A percentile compares a stretch with the other conserved stretches of the same genome.
Evolutionary conservation across 2,888 invertebrate genomes (phyloP).

Genomic region (Pristionchus fissidentatus): DNA sequence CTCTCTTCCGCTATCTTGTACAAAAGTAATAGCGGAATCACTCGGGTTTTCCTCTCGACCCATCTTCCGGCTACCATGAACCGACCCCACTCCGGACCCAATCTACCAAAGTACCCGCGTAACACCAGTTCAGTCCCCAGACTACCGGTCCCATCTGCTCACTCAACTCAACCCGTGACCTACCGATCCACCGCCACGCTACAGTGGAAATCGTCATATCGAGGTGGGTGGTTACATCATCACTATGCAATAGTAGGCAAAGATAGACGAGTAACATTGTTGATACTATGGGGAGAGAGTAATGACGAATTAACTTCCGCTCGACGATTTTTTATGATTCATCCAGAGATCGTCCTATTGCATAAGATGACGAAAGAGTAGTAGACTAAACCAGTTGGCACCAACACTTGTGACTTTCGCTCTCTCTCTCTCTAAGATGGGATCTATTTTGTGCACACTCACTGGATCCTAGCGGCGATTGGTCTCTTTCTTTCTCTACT

Average conservation of each 20-base stretch:
- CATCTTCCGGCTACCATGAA: conserved; percentile 1
- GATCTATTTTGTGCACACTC: not conserved
- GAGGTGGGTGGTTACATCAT: not conserved
- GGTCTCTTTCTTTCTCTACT: not conserved
- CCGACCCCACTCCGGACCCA: conserved; percentile 28
- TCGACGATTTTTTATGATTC: conserved; percentile 28
- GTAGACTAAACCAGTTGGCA: not conserved
- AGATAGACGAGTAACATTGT: not conserved
- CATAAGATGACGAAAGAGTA: not conserved
- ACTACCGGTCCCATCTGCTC: not conserved
- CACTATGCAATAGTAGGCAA: not conserved
- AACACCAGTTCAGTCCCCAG: not conserved
- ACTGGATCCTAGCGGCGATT: not conserved
- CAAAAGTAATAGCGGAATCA: not conserved
- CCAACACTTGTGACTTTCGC: no score
- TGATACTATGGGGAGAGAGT: not conserved
- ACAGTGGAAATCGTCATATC: not conserved
- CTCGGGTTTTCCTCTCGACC: not conserved
- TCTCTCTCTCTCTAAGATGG: not conserved
- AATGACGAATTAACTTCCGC: not conserved
- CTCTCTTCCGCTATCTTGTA: not conserved
- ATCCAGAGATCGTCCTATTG: not conserved
- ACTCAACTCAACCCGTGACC: not conserved
- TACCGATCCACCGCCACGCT: not conserved
- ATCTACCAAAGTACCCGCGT: not conserved